Conservation (phyloP, 1,140 invertebrate genomes). For the Drosophila nigromelanica region DNA sequence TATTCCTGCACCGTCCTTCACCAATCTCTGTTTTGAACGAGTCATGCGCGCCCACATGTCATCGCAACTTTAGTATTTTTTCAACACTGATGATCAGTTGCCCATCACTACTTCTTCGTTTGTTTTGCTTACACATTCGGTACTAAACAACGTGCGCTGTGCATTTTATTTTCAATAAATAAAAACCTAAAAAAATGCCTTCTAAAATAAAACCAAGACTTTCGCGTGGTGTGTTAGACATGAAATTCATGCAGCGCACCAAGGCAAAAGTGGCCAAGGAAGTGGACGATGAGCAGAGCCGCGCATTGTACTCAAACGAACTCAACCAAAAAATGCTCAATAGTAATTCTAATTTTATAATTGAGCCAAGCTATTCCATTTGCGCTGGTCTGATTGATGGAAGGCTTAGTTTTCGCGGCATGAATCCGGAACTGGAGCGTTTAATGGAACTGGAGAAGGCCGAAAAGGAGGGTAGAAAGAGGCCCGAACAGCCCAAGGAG, state of each 20-base stretch:
- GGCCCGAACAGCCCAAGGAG: constrained; percentile 85
- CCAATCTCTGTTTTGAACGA: constrained; percentile 13
- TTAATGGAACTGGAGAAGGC: constrained; percentile 87
- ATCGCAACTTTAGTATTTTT: not conserved
- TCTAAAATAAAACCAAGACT: constrained; percentile 84
- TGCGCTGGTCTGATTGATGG: constrained; percentile 92
- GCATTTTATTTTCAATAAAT: not conserved
- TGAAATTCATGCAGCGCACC: constrained; percentile 96
- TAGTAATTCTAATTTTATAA: constrained; percentile 87
- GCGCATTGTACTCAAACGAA: constrained; percentile 86
- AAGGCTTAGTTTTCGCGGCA: constrained; percentile 93
- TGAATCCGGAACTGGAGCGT: constrained; percentile 94
- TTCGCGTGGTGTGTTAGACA: constrained; percentile 89
- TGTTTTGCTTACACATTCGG: constrained; percentile 59
- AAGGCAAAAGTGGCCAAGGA: constrained; percentile 92
- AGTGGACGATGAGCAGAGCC: constrained; percentile 89
- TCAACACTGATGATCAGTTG: constrained; percentile 17
- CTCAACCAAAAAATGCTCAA: constrained; percentile 86
- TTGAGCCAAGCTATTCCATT: constrained; percentile 90
- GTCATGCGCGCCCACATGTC: constrained; percentile 16
- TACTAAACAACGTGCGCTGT: constrained; percentile 50
- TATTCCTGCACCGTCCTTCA: not conserved
- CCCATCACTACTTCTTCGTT: constrained; percentile 31
- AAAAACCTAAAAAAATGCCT: constrained; percentile 54
- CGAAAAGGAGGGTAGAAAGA: constrained; percentile 74